These are phyloP conservation scores for Timema cristinae DNA, from an alignment of 2,888 invertebrate genomes.

Conservation along the genomic window DNA sequence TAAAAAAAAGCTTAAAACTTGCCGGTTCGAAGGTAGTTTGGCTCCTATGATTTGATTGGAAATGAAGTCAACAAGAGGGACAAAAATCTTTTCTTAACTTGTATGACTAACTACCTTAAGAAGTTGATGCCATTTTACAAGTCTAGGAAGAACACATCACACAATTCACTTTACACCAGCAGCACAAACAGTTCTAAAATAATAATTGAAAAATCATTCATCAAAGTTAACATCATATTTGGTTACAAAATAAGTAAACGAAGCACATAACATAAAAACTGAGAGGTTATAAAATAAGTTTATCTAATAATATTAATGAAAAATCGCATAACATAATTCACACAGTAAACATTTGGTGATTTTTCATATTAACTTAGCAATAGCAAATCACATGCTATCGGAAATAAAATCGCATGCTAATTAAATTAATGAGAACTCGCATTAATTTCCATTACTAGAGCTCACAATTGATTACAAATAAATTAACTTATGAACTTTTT, in stretches of 20 bases:
- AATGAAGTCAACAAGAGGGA: conserved; percentile 2
- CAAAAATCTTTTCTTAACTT: conserved; percentile 4
- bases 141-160: conserved; percentile 9
- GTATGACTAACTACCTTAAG: conserved; percentile 2
- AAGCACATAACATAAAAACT: conserved; percentile 9
- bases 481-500: too few relatives aligned
- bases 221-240: neutral
- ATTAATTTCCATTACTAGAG: too few relatives aligned
- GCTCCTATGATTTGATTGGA: conserved; percentile 5
- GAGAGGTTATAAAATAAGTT: too few relatives aligned
- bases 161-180: conserved; percentile 7
- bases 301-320: too few relatives aligned
- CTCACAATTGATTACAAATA: too few relatives aligned
- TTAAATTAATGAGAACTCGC: too few relatives aligned
- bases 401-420: too few relatives aligned
- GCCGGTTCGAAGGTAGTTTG: conserved; percentile 8
- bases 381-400: too few relatives aligned
- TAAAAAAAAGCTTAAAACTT: conserved; percentile 5
- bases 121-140: conserved; percentile 14
- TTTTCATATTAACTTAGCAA: too few relatives aligned
- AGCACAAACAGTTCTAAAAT: conserved; percentile 5
- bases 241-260: neutral
- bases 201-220: conserved; percentile 3
- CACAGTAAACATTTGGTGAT: too few relatives aligned
- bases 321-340: too few relatives aligned